Evolutionary conservation across 2,797 vertebrate species (phyloP).

Genomic region (Centroberyx gerrardi): DNA sequence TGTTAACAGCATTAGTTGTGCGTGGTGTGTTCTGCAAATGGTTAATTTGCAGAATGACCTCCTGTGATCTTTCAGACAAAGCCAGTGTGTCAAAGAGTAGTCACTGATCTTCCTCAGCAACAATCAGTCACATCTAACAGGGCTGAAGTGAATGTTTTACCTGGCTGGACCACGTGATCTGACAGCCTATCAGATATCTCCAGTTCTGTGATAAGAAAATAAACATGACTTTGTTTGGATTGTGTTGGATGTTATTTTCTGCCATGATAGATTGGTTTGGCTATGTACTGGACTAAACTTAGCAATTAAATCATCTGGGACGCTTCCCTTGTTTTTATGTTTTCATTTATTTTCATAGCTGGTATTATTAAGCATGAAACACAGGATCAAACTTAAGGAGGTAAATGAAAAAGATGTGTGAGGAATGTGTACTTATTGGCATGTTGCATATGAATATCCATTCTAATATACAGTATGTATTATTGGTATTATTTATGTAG

Average conservation of each 20-base stretch:
- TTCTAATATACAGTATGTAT: neutral
- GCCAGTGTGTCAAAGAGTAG: slow-evolving; percentile 7
- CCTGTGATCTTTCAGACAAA: slow-evolving; percentile 3
- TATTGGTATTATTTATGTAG: no score
- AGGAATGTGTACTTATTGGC: neutral
- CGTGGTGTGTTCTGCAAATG: slow-evolving; percentile 8
- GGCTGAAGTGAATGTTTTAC: slow-evolving; percentile 61
- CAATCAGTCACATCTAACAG: slow-evolving; percentile 6
- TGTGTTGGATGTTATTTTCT: slow-evolving; percentile 29
- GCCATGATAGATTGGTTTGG: neutral
- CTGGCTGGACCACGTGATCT: slow-evolving; percentile 32
- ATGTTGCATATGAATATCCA: neutral
- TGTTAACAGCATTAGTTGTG: slow-evolving; percentile 28
- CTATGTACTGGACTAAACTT: neutral
- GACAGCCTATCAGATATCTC: neutral
- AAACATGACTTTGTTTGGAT: slow-evolving; percentile 62
- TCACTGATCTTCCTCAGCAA: slow-evolving; percentile 25
- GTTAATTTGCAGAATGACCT: slow-evolving; percentile 1
- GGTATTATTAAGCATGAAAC: neutral
- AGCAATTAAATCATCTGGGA: slow-evolving; percentile 7
- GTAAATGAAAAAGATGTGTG: neutral
- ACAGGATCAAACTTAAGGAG: neutral
- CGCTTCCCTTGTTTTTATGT: neutral
- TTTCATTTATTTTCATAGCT: neutral
- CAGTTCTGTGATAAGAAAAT: slow-evolving; percentile 43